Evolutionary conservation across 2,888 invertebrate genomes (phyloP).

Genomic region (Augiades crinisus): DNA sequence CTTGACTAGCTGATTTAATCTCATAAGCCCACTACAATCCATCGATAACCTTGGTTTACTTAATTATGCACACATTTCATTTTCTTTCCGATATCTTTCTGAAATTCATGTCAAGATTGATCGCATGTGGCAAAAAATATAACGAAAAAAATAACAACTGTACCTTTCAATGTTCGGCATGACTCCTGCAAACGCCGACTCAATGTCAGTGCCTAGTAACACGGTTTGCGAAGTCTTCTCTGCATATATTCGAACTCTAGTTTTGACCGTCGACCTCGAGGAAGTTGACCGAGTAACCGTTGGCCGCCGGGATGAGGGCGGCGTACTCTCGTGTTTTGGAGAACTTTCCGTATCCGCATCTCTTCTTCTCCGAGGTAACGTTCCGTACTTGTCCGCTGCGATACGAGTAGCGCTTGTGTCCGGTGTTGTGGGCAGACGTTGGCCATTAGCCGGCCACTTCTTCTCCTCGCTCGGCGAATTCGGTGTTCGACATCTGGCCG

Average conservation of each 20-base stretch:
- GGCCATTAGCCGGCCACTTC: conserved; percentile 83
- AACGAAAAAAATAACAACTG: conserved; percentile 15
- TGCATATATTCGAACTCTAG: conserved; percentile 87
- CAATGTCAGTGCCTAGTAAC: conserved; percentile 86
- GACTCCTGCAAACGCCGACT: conserved; percentile 85
- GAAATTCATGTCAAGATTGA: no score
- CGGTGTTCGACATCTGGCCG: conserved; percentile 82
- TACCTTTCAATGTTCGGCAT: conserved; percentile 71
- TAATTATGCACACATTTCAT: no score
- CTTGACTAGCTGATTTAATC: no score
- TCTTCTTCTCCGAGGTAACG: conserved; percentile 87
- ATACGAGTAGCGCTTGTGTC: conserved; percentile 62
- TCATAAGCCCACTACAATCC: no score
- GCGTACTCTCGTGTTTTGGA: conserved; percentile 64
- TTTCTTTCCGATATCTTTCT: no score
- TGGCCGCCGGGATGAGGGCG: conserved; percentile 61
- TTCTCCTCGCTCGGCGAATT: conserved; percentile 86
- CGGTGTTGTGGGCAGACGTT: conserved; percentile 54
- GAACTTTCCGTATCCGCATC: conserved; percentile 83
- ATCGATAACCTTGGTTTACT: no score
- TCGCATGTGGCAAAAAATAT: no score
- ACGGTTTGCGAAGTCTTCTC: conserved; percentile 90
- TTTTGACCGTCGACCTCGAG: conserved; percentile 61
- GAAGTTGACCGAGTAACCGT: conserved; percentile 65
- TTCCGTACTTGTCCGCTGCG: conserved; percentile 88